phyloP scores from a whole-genome alignment of 2,797 vertebrate species.

The Xiphophorus birchmanni region DNA sequence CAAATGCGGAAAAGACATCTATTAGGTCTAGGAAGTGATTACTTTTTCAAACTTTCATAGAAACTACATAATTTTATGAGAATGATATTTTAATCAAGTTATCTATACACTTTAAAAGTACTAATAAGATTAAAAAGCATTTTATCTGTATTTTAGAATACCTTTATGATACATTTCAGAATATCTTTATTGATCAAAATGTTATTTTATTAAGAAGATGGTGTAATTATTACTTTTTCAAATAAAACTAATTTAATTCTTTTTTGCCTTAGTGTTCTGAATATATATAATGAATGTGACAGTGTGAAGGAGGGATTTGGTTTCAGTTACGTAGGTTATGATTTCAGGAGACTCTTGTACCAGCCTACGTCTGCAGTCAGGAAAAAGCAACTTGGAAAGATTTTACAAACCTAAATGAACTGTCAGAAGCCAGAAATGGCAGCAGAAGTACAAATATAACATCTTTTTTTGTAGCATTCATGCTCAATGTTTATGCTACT shows the following conservation, averaged over 20 bases:
- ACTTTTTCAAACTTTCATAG: background rate
- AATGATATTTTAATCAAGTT: background rate
- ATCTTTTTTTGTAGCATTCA: background rate
- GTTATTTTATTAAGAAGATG: background rate
- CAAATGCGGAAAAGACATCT: background rate
- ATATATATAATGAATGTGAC: background rate
- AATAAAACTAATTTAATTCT: background rate
- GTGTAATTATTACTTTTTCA: background rate
- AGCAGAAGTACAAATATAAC: background rate
- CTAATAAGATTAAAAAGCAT: background rate
- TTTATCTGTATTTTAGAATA: background rate
- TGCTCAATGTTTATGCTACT: background rate
- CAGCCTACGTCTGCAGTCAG: background rate
- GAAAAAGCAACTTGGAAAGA: background rate
- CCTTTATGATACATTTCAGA: background rate
- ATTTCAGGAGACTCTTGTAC: background rate
- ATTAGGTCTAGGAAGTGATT: background rate
- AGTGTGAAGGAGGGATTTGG: background rate
- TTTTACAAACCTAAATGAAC: background rate
- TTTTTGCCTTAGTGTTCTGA: background rate
- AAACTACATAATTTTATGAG: background rate
- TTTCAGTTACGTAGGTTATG: background rate
- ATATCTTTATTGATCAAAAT: background rate
- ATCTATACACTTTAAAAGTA: background rate
- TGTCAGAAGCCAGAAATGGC: background rate